Base-by-base conservation (phyloP, 1,140 invertebrate genomes). In the Philopotamus ludificatus region DNA sequence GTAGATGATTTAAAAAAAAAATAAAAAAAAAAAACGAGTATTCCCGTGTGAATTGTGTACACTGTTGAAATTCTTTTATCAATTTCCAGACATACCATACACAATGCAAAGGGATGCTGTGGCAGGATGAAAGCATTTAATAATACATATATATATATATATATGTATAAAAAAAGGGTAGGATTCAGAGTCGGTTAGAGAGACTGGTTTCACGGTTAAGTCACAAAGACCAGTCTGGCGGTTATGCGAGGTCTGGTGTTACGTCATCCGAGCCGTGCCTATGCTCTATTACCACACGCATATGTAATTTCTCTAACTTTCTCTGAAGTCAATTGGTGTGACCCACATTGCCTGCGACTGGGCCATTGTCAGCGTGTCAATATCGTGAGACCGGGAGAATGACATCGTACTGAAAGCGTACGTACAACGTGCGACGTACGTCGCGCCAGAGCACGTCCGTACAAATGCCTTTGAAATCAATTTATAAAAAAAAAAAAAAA, bases 321-420 rank as follows among this genome's bases (percentile, higher is more conserved):
- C 67, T 68, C 62, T 50, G 10, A 12, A 58, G 55, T 15, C 41
- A 22, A 60, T 47, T 39, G 42, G 20, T 42, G 15, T 60, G 57
- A 60, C 57, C 57, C 44, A 60, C 12, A 47, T 57, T 25, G 20
- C 12, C 28, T 4, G 12, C 15, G 28, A 59, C 26, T 63, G 42
- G 67, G 67, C 58, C 67, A 68, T 45, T 68, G 67, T 68, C 62
- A 68, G 49, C 62, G 50, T 68, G 67, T 68, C 67, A 68, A 68
- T 62, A 59, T 41, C 62, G 53, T 28, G 28, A n/a, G n/a, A n/a
- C n/a, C n/a, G n/a, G n/a, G n/a, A n/a, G n/a, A n/a, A n/a, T n/a
- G n/a, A n/a, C n/a, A n/a, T n/a, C n/a, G n/a, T n/a, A n/a, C n/a
- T n/a, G n/a, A n/a, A n/a, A n/a, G n/a, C n/a, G n/a, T n/a, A n/a